Evolutionary conservation across 2,888 invertebrate species (phyloP).

Genomic region (Rutpela maculata): DNA sequence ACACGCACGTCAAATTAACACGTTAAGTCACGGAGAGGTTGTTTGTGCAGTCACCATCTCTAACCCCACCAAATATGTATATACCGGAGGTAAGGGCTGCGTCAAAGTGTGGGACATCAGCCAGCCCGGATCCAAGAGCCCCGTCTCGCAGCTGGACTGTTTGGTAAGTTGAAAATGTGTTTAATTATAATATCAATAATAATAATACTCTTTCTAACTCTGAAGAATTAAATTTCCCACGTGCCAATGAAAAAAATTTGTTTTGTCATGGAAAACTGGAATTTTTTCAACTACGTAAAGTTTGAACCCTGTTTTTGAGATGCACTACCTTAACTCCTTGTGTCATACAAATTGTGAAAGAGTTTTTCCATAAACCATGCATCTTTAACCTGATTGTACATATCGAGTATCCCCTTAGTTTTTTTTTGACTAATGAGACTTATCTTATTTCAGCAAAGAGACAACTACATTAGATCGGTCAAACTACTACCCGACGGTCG

Average conservation of each 20-base stretch:
- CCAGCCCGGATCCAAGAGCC: slow-evolving; percentile 89
- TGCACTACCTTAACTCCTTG: too few relatives aligned
- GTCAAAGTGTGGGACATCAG: slow-evolving; percentile 99
- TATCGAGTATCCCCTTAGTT: too few relatives aligned
- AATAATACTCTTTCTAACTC: not conserved
- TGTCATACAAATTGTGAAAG: too few relatives aligned
- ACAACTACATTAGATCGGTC: slow-evolving; percentile 96
- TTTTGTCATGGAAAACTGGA: too few relatives aligned
- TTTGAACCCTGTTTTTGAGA: too few relatives aligned
- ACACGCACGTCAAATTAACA: slow-evolving; percentile 94
- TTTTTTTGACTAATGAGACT: not conserved
- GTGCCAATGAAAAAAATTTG: too few relatives aligned
- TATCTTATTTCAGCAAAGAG: slow-evolving; percentile 83
- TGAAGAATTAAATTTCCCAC: too few relatives aligned
- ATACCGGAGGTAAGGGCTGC: slow-evolving; percentile 97
- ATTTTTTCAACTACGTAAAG: too few relatives aligned
- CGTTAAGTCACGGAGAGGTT: slow-evolving; percentile 95
- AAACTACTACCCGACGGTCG: slow-evolving; percentile 94
- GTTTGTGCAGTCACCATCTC: slow-evolving; percentile 98
- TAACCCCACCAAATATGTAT: slow-evolving; percentile 93
- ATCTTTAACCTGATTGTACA: too few relatives aligned
- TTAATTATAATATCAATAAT: not conserved
- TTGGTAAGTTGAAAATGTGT: slow-evolving; percentile 78
- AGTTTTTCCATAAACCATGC: too few relatives aligned
- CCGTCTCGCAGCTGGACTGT: slow-evolving; percentile 94